Evolutionary conservation across 2,888 invertebrate genomes (phyloP).

Genomic region (Coenonympha glycerion): DNA sequence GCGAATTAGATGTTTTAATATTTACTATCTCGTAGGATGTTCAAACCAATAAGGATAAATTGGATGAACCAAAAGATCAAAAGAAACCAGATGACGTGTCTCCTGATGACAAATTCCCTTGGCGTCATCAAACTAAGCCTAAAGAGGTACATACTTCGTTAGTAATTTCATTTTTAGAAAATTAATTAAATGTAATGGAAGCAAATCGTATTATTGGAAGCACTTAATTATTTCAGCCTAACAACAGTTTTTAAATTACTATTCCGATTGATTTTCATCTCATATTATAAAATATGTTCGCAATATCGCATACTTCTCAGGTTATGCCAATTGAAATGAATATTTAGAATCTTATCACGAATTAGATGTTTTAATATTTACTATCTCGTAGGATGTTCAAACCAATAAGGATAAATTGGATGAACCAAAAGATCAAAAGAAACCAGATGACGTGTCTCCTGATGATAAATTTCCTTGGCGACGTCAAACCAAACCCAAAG

Average conservation of each 20-base stretch:
- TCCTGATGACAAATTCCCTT: conserved; percentile 26
- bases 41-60: conserved; percentile 8
- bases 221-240: too few relatives aligned
- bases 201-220: too few relatives aligned
- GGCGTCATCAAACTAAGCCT: neutral
- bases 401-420: conserved; percentile 3
- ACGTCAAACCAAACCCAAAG: neutral
- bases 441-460: conserved; percentile 36
- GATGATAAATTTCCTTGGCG: conserved; percentile 19
- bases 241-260: too few relatives aligned
- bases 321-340: too few relatives aligned
- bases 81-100: conserved; percentile 40
- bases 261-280: too few relatives aligned
- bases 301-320: too few relatives aligned
- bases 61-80: neutral
- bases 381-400: conserved; percentile 14
- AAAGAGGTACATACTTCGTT: too few relatives aligned
- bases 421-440: conserved; percentile 29
- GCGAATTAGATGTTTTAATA: conserved; percentile 8
- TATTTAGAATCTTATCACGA: too few relatives aligned
- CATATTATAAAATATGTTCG: too few relatives aligned
- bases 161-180: too few relatives aligned
- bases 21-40: conserved; percentile 9
- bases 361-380: conserved; percentile 7
- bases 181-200: too few relatives aligned